These are phyloP conservation scores for Bergia sp. DNA, from an alignment of 92 coral and sea anemone genomes.

Conservation along the genomic window DNA sequence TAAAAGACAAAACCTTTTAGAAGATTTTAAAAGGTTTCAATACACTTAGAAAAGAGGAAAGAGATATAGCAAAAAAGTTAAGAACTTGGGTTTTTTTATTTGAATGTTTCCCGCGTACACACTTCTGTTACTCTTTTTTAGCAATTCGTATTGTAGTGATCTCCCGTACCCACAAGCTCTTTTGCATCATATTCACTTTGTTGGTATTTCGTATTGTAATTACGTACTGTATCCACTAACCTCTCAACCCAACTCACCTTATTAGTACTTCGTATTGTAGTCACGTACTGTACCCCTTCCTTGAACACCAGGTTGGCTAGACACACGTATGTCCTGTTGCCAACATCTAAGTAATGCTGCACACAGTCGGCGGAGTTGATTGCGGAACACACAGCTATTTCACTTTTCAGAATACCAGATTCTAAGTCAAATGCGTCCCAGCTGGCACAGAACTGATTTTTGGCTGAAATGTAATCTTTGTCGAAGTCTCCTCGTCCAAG, in stretches of 20 bases:
- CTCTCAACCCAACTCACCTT: slow-evolving; percentile 2
- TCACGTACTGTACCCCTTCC: slow-evolving; percentile 82
- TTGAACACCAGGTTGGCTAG: slow-evolving; percentile 66
- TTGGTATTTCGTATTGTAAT: slow-evolving; percentile 69
- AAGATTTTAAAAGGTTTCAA: no score
- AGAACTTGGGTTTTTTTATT: no score
- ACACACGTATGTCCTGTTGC: slow-evolving; percentile 70
- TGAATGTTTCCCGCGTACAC: no score
- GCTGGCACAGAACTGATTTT: slow-evolving; percentile 73
- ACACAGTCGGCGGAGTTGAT: slow-evolving; percentile 63
- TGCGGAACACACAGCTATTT: slow-evolving; percentile 78
- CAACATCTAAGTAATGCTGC: slow-evolving; percentile 61
- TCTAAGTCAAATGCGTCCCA: slow-evolving; percentile 81
- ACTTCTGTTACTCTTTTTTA: no score
- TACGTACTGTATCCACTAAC: no score
- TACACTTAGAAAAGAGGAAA: no score
- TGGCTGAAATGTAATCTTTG: slow-evolving; percentile 73
- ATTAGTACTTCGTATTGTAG: slow-evolving; percentile 79
- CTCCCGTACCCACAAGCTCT: no score
- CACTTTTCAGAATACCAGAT: slow-evolving; percentile 62
- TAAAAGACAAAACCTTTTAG: no score
- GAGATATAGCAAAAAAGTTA: no score
- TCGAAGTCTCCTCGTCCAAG: slow-evolving; percentile 53
- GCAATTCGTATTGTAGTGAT: slow-evolving; percentile 62
- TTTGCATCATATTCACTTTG: slow-evolving; percentile 6